phyloP scores from a whole-genome alignment of 2,797 vertebrate genomes.

The Syngnathus rostellatus region DNA sequence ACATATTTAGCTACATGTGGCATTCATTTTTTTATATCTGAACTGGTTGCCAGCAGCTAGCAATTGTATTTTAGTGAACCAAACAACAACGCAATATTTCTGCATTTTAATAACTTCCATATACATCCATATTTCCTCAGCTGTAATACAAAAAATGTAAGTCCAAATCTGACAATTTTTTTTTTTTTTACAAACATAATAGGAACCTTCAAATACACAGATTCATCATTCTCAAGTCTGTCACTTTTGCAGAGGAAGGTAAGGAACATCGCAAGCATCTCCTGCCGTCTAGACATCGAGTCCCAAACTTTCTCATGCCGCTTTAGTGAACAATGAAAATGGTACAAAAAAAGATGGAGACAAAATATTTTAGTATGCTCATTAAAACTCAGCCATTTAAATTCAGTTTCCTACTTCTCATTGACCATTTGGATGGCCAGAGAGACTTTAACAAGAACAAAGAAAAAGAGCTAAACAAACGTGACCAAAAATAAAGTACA shows the following conservation, averaged over 20 bases:
- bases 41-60: too few species aligned
- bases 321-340: slow-evolving; percentile 42
- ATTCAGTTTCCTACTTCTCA: slow-evolving; percentile 25
- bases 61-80: too few species aligned
- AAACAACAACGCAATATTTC: slow-evolving; percentile 68
- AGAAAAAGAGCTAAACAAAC: slow-evolving; percentile 10
- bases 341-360: slow-evolving; percentile 23
- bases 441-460: slow-evolving; percentile 16
- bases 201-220: slow-evolving; percentile 73
- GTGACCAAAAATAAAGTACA: slow-evolving; percentile 27
- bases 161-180: slow-evolving; percentile 84
- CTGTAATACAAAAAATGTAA: slow-evolving; percentile 90
- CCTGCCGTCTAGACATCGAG: slow-evolving; percentile 39
- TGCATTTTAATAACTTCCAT: slow-evolving; percentile 98
- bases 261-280: slow-evolving; percentile 37
- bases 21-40: too few species aligned
- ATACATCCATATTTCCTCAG: slow-evolving; percentile 98
- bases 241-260: slow-evolving; percentile 68
- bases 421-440: slow-evolving; percentile 33
- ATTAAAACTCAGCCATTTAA: slow-evolving; percentile 32
- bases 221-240: slow-evolving; percentile 64
- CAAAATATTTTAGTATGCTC: slow-evolving; percentile 15
- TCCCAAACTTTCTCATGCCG: slow-evolving; percentile 42
- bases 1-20: too few species aligned
- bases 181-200: slow-evolving; percentile 85